Conservation (phyloP, 2,888 invertebrate genomes). For the Euplagia quadripunctaria region DNA sequence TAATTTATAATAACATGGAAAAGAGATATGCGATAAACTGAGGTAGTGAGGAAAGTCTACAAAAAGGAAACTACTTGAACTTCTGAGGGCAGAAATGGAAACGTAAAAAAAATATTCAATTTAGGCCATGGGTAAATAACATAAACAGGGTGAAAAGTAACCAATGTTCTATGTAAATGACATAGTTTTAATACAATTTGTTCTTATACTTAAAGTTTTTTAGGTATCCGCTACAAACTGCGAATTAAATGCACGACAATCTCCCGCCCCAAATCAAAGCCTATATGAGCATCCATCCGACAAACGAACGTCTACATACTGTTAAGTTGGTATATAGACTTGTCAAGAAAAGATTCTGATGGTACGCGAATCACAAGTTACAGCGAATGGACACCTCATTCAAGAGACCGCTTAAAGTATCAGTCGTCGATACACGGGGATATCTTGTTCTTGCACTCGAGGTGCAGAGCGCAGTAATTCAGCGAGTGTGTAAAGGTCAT, state of each 20-base stretch:
- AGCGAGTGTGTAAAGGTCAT: constrained; percentile 88
- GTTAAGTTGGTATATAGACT: not conserved
- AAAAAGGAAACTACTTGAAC: not conserved
- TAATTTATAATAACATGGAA: constrained; percentile 49
- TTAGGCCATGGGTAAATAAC: constrained; percentile 64
- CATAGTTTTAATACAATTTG: constrained; percentile 58
- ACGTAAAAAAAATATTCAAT: constrained; percentile 5
- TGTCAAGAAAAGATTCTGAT: constrained; percentile 29
- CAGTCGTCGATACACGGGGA: constrained; percentile 88
- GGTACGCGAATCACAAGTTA: constrained; percentile 47
- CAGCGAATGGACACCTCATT: constrained; percentile 60
- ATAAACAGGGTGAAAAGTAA: constrained; percentile 4
- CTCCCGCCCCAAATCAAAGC: constrained; percentile 68
- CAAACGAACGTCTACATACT: constrained; percentile 38
- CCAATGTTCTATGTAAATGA: constrained; percentile 41
- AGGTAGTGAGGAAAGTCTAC: constrained; percentile 49
- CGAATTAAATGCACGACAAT: constrained; percentile 82
- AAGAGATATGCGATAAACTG: constrained; percentile 70
- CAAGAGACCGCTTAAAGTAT: constrained; percentile 81
- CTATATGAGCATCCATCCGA: constrained; percentile 59
- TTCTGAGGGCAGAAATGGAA: not conserved
- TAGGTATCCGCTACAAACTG: constrained; percentile 78
- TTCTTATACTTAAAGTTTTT: constrained; percentile 61
- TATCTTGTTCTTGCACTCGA: constrained; percentile 85
- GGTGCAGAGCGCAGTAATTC: constrained; percentile 87